Percentiles rank a stretch among this genome's conserved stretches.
Conservation (phyloP, 2,888 invertebrate species). For the Drosophila greeni region DNA sequence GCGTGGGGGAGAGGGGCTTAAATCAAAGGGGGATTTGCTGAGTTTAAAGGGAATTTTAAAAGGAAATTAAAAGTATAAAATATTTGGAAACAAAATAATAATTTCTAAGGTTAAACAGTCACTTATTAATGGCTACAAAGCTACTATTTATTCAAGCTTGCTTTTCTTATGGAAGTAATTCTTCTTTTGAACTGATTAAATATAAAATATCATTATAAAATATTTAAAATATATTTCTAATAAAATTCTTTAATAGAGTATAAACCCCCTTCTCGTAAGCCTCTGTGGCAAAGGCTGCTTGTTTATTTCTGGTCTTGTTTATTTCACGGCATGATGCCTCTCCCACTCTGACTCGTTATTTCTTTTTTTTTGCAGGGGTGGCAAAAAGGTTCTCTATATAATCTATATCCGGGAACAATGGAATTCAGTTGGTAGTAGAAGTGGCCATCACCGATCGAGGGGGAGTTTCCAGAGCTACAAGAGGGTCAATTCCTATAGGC, state of each 20-base stretch:
- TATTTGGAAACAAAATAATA: not conserved
- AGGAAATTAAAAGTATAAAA: not conserved
- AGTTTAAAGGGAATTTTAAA: too few species aligned
- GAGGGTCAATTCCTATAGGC: constrained; percentile 5
- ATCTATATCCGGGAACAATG: constrained; percentile 32
- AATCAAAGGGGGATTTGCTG: not conserved
- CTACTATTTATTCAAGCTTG: too few species aligned
- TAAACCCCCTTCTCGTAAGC: not conserved
- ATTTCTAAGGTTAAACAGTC: too few species aligned
- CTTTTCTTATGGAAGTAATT: not conserved
- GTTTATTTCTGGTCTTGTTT: constrained; percentile 31
- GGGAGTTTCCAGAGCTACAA: constrained; percentile 8
- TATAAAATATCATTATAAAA: not conserved
- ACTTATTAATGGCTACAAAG: too few species aligned
- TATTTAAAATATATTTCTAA: not conserved
- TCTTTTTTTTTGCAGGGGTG: constrained; percentile 10
- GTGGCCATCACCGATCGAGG: constrained; percentile 14
- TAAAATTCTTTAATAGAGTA: not conserved
- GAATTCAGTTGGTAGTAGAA: constrained; percentile 17
- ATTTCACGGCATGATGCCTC: constrained; percentile 36
- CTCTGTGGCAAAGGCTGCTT: not conserved
- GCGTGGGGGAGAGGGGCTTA: not conserved
- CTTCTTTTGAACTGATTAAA: not conserved
- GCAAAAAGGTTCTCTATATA: constrained; percentile 14
- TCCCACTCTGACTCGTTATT: not conserved